Evolutionary conservation across 1,140 invertebrate species (phyloP).

Genomic region (Drosophila gunungcola): DNA sequence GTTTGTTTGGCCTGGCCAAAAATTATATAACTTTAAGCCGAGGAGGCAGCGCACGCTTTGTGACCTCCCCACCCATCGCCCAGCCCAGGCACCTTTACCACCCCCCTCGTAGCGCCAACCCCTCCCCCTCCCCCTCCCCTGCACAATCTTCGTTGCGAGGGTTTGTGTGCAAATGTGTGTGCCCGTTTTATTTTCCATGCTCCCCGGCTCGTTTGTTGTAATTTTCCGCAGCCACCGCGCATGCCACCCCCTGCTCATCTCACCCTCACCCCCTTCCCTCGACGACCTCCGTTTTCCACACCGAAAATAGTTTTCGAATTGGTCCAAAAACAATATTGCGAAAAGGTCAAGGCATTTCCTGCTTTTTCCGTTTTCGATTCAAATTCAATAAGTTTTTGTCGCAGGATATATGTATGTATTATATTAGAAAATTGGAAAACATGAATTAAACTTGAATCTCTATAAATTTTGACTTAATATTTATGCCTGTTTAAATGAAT

Average conservation of each 20-base stretch:
- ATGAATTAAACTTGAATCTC: no score
- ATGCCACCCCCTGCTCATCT: conserved; percentile 28
- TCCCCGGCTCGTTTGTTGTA: conserved; percentile 46
- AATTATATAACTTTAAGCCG: conserved; percentile 47
- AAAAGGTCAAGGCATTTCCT: neutral
- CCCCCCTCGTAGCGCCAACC: neutral
- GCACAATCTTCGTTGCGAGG: conserved; percentile 19
- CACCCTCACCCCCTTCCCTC: no score
- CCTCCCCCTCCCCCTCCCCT: conserved; percentile 1
- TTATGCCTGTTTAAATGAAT: no score
- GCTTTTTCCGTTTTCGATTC: neutral
- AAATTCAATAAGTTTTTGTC: no score
- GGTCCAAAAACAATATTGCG: neutral
- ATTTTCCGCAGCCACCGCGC: conserved; percentile 50
- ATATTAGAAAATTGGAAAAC: no score
- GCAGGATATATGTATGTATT: no score
- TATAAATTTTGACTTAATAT: no score
- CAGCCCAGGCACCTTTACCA: neutral
- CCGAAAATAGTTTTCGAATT: conserved; percentile 12
- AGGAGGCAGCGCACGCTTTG: conserved; percentile 55
- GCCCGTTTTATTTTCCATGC: conserved; percentile 42
- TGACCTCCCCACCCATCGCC: conserved; percentile 28
- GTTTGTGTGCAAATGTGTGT: conserved; percentile 13
- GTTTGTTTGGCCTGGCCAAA: conserved; percentile 37
- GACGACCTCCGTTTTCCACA: neutral